These are phyloP conservation scores for Poecilobothrus nobilitatus DNA, from an alignment of 2,888 invertebrate genomes.

Conservation along the genomic window DNA sequence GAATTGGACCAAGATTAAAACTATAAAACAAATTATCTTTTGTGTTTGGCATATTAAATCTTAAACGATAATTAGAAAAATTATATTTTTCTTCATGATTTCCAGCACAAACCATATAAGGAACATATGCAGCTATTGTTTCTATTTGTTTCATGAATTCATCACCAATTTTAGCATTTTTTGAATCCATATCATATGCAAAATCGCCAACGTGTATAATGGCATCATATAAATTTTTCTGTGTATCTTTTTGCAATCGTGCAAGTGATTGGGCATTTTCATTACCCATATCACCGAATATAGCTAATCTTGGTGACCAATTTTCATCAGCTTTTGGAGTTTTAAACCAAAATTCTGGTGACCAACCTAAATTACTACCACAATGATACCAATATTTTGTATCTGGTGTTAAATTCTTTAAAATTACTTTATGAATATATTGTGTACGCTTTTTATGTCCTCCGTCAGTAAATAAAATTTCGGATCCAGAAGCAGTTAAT, in stretches of 20 bases:
- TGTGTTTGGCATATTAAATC: conserved; percentile 85
- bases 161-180: conserved; percentile 78
- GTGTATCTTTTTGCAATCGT: conserved; percentile 74
- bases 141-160: conserved; percentile 90
- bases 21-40: conserved; percentile 71
- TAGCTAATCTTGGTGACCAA: conserved; percentile 74
- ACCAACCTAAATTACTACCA: conserved; percentile 76
- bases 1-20: conserved; percentile 81
- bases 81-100: conserved; percentile 87
- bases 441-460: conserved; percentile 55
- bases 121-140: conserved; percentile 81
- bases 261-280: conserved; percentile 79
- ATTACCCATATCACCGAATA: conserved; percentile 93
- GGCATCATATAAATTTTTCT: conserved; percentile 72
- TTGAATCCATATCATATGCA: conserved; percentile 85
- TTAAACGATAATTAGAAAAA: conserved; percentile 85
- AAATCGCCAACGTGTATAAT: conserved; percentile 91
- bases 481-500: conserved; percentile 49
- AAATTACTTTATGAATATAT: conserved; percentile 67
- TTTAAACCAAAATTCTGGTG: conserved; percentile 64
- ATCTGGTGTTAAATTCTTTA: conserved; percentile 54
- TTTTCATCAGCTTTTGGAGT: conserved; percentile 57
- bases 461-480: conserved; percentile 64
- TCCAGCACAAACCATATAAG: conserved; percentile 88
- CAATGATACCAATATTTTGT: conserved; percentile 71